A percentile compares a stretch with the other conserved stretches of the same genome.
phyloP scores from a whole-genome alignment of 2,888 invertebrate species.

The Ypsolopha sequella region DNA sequence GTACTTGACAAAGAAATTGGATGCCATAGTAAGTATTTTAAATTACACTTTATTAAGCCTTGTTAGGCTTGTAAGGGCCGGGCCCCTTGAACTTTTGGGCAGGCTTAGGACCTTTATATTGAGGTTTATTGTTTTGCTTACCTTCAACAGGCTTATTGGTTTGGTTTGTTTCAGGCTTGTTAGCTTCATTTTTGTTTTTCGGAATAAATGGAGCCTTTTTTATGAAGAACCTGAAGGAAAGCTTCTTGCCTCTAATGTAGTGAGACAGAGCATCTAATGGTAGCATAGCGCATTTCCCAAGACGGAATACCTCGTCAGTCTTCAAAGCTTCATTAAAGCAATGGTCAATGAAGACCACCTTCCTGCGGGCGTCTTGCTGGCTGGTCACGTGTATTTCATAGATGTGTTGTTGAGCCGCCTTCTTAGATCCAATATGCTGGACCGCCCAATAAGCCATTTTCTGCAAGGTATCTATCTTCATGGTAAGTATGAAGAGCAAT shows the following conservation, averaged over 20 bases:
- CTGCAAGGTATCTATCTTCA: constrained; percentile 45
- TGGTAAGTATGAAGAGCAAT: constrained; percentile 41
- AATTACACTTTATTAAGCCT: too few relatives aligned
- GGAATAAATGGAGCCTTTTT: constrained; percentile 24
- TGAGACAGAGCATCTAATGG: constrained; percentile 35
- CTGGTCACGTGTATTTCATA: constrained; percentile 50
- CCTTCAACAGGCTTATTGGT: too few relatives aligned
- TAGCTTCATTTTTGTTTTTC: constrained; percentile 15
- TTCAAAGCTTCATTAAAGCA: constrained; percentile 48
- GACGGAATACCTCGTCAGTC: constrained; percentile 43
- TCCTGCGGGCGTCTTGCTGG: constrained; percentile 36
- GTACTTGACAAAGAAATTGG: too few relatives aligned
- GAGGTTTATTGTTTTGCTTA: too few relatives aligned
- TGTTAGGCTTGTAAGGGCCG: too few relatives aligned
- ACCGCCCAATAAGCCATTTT: constrained; percentile 50
- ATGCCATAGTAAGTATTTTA: too few relatives aligned
- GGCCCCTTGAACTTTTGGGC: too few relatives aligned
- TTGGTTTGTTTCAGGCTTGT: too few relatives aligned
- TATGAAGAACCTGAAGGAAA: constrained; percentile 41
- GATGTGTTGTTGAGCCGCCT: constrained; percentile 37
- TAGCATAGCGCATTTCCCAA: constrained; percentile 41
- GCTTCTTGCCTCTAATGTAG: constrained; percentile 36
- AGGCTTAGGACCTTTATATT: too few relatives aligned
- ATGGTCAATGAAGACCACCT: constrained; percentile 41
- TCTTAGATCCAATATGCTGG: constrained; percentile 48